Conservation (phyloP, 2,888 invertebrate species). For the Pollenia amentaria region DNA sequence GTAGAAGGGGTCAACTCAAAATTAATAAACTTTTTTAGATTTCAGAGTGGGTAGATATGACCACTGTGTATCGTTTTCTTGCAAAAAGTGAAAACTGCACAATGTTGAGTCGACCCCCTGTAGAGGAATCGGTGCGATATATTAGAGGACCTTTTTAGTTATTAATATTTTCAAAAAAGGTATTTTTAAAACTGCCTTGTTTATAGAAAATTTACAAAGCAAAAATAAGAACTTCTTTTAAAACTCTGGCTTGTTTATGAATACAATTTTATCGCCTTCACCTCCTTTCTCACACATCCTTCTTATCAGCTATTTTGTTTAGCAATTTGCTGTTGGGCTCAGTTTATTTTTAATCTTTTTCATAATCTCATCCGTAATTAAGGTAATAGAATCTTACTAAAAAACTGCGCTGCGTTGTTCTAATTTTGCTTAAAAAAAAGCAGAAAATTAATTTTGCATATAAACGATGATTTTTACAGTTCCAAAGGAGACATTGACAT, state of each 20-base stretch:
- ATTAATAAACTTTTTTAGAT: too few relatives aligned
- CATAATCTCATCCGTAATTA: constrained; percentile 39
- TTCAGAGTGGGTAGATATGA: too few relatives aligned
- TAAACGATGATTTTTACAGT: constrained; percentile 20
- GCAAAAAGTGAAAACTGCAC: too few relatives aligned
- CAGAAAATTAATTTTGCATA: constrained; percentile 42
- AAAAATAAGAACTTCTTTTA: not conserved
- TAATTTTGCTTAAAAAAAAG: constrained; percentile 12
- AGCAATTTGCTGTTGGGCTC: constrained; percentile 9
- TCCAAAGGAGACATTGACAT: constrained; percentile 13
- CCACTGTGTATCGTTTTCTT: too few relatives aligned
- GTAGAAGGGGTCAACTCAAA: too few relatives aligned
- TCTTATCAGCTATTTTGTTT: not conserved
- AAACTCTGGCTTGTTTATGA: not conserved
- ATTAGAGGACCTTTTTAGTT: not conserved
- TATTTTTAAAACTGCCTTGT: not conserved
- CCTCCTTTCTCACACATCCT: constrained; percentile 12
- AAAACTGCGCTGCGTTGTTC: constrained; percentile 21
- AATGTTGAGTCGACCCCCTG: too few relatives aligned
- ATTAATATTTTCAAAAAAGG: not conserved
- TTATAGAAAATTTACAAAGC: too few relatives aligned
- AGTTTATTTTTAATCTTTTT: constrained; percentile 1
- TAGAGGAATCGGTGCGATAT: too few relatives aligned
- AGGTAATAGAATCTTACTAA: constrained; percentile 50
- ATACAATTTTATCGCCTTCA: not conserved